Evolutionary conservation across 30 jellyfish, hydroid and myxozoan species (phyloP).

Genomic region (Pseudorhiza aurosa): DNA sequence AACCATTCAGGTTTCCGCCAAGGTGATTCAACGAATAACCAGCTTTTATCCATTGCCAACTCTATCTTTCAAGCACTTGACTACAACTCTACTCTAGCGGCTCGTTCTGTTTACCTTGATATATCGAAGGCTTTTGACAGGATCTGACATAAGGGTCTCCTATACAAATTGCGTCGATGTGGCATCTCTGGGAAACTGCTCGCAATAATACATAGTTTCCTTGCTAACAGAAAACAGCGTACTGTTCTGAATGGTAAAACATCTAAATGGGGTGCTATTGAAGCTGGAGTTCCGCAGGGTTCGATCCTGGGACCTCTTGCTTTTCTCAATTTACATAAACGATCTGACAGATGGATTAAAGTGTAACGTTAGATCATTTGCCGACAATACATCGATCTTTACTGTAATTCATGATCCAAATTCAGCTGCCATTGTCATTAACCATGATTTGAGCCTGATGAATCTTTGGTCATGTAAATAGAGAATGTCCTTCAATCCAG

Average conservation of each 20-base stretch:
- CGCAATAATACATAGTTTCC: slow-evolving; percentile 27
- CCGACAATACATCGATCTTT: slow-evolving; percentile 45
- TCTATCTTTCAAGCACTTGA: not conserved
- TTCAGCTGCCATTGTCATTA: slow-evolving; percentile 14
- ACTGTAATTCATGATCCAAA: slow-evolving; percentile 38
- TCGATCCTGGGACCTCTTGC: slow-evolving; percentile 24
- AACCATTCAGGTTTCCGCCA: slow-evolving; percentile 40
- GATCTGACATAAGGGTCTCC: slow-evolving; percentile 11
- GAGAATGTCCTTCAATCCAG: slow-evolving; percentile 44
- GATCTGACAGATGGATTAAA: slow-evolving; percentile 37
- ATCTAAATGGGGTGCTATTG: slow-evolving; percentile 48
- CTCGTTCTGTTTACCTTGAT: not conserved
- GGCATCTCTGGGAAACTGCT: slow-evolving; percentile 30
- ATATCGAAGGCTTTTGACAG: slow-evolving; percentile 26
- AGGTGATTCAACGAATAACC: slow-evolving; percentile 3
- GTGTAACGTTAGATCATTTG: slow-evolving; percentile 32
- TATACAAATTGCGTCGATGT: slow-evolving; percentile 31
- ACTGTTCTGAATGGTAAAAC: slow-evolving; percentile 45
- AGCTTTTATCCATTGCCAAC: not conserved
- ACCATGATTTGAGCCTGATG: slow-evolving; percentile 51
- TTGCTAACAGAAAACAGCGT: slow-evolving; percentile 40
- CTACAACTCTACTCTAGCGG: slow-evolving; percentile 1
- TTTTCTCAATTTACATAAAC: slow-evolving; percentile 24
- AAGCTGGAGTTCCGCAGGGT: slow-evolving; percentile 48
- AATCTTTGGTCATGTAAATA: slow-evolving; percentile 33